Evolutionary conservation across 2,888 invertebrate genomes (phyloP).

Genomic region (Ametastegia equiseti): DNA sequence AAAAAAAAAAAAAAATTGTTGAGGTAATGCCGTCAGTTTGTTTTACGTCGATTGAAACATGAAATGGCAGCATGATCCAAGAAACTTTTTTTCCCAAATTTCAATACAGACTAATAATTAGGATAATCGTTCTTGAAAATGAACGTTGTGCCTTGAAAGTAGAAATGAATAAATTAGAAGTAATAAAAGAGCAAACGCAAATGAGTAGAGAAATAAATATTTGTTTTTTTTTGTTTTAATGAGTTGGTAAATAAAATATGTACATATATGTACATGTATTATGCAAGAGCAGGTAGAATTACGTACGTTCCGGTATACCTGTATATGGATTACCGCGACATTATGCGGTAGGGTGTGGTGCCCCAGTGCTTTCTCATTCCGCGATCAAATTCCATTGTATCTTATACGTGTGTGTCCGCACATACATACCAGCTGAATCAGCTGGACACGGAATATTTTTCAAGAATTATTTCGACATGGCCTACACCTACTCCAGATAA

Average conservation of each 20-base stretch:
- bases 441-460: constrained; percentile 3
- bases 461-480: constrained; percentile 10
- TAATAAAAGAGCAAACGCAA: not conserved
- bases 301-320: constrained; percentile 18
- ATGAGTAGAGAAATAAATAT: not conserved
- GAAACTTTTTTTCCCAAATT: no score
- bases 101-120: no score
- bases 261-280: not conserved
- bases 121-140: not conserved
- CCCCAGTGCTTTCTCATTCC: constrained; percentile 20
- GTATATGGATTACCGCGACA: constrained; percentile 28
- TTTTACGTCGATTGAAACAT: no score
- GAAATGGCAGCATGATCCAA: no score
- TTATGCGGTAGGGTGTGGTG: constrained; percentile 31
- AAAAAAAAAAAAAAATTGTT: no score
- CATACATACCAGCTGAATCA: constrained; percentile 3
- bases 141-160: not conserved
- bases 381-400: constrained; percentile 39
- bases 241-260: not conserved
- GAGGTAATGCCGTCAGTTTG: no score
- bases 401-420: not conserved
- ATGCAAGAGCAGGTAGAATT: constrained; percentile 13
- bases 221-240: not conserved
- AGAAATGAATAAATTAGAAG: not conserved
- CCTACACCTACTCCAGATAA: not conserved